These are phyloP conservation scores for Corvus moneduloides DNA, from an alignment of 2,113 vertebrate genomes.

Conservation along the genomic window DNA sequence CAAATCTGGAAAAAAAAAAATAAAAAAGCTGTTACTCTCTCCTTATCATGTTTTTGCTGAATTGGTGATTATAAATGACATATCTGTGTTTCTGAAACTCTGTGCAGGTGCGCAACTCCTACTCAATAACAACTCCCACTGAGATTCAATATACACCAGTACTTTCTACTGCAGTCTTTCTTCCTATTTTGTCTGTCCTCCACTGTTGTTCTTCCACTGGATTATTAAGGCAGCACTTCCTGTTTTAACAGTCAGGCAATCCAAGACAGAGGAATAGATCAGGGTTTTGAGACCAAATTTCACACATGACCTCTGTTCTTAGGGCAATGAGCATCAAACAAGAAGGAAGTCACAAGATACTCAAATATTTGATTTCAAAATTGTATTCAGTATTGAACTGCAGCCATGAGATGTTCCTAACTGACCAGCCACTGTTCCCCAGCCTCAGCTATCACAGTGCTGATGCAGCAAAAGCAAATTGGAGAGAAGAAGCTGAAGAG, in stretches of 20 bases:
- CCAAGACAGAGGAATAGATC: neutral
- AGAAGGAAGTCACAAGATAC: neutral
- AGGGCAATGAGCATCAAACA: neutral
- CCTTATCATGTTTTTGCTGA: neutral
- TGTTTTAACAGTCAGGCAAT: neutral
- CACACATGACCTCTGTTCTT: neutral
- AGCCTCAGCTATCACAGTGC: neutral
- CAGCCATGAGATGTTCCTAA: neutral
- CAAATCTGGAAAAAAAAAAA: neutral
- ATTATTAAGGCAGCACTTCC: neutral
- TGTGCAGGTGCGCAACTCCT: neutral
- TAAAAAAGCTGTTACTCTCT: neutral
- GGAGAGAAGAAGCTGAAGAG: neutral
- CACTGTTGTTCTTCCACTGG: neutral
- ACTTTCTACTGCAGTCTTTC: neutral
- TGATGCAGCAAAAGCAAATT: neutral
- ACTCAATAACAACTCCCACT: neutral
- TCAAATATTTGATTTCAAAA: neutral
- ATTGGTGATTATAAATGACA: neutral
- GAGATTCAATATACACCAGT: neutral
- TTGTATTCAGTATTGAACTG: neutral
- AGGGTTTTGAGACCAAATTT: neutral
- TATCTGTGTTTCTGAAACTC: neutral
- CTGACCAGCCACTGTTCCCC: neutral
- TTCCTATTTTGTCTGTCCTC: neutral